Conservation (phyloP, 2,888 invertebrate genomes). For the Cacoxenus indagator region DNA sequence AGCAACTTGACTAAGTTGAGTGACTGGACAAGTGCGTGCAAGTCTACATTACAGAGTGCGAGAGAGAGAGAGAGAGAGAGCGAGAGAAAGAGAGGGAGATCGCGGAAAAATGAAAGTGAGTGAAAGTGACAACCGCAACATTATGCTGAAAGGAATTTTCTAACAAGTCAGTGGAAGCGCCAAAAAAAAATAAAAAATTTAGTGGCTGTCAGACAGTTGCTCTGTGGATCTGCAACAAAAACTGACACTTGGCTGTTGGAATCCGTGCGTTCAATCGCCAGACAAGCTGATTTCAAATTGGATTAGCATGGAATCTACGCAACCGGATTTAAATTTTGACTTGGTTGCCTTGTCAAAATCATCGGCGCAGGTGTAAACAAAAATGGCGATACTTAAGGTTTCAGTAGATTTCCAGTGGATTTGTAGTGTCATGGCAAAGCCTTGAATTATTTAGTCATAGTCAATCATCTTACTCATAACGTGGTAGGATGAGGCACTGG, state of each 20-base stretch:
- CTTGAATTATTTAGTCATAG: no score
- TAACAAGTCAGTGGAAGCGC: slow-evolving; percentile 57
- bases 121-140: slow-evolving; percentile 36
- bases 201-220: background rate
- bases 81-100: background rate
- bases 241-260: background rate
- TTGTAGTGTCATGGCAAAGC: no score
- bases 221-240: background rate
- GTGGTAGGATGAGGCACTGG: no score
- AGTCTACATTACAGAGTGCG: no score
- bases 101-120: background rate
- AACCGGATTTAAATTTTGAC: no score
- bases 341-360: no score
- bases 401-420: no score
- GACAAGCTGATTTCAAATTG: background rate
- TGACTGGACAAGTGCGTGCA: background rate
- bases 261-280: background rate
- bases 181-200: background rate
- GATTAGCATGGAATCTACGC: no score
- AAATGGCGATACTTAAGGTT: no score
- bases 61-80: no score
- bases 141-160: slow-evolving; percentile 63
- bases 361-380: no score
- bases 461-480: no score
- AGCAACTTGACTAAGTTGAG: background rate